Evolutionary conservation across 2,797 vertebrate species (phyloP), one percentile per base, ranked within the genome.

Genomic region (Hypotaenidia philippensis): DNA sequence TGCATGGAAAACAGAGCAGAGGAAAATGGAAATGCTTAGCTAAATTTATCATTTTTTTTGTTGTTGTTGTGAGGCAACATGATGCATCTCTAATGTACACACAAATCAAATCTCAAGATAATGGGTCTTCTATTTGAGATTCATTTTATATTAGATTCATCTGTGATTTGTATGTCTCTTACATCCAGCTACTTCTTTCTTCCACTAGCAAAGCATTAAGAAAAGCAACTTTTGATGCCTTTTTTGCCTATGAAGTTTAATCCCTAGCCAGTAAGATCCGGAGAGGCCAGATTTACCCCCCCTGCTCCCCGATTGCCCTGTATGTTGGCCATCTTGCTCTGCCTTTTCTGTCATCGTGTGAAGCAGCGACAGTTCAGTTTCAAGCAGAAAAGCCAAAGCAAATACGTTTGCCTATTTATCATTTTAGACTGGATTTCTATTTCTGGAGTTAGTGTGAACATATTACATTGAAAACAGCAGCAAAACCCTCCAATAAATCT

Each of bases 1-100:
- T 93, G 14, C 59, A 15, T 95, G 97, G 97, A 97, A 98, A 98
- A 95, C 36, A 70, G 89, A 92, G 71, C 88, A 84, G 86, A 90
- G 93, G 57, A 69, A 90, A 78, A 63, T 96, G 95, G 98, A 97
- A 97, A 87, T 92, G 69, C 66, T 83, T 91, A 74, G 74, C 74
- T 92, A 79, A 92, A 79, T 91, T 96, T 89, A 34, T 92, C 0
- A 2, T 32, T 38, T 91, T 87, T 74, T 74, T 69, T 72, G 34
- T 89, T 74, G 72, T 76, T 89, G 59, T 89, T 94, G 52, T 89
- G 82, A 89, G 75, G 44, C 78, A 91, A 31, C n/a, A 11, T 55
- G 68, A 31, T 76, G 40, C 53, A 26, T 90, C 76, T 87, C 66
- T 80, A n/a, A 60, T 29, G 19, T 45, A 55, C 55, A 23, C 49